Evolutionary conservation across 2,888 invertebrate species (phyloP), one percentile per base, ranked within the genome.

Genomic region (Netelia virgata): DNA sequence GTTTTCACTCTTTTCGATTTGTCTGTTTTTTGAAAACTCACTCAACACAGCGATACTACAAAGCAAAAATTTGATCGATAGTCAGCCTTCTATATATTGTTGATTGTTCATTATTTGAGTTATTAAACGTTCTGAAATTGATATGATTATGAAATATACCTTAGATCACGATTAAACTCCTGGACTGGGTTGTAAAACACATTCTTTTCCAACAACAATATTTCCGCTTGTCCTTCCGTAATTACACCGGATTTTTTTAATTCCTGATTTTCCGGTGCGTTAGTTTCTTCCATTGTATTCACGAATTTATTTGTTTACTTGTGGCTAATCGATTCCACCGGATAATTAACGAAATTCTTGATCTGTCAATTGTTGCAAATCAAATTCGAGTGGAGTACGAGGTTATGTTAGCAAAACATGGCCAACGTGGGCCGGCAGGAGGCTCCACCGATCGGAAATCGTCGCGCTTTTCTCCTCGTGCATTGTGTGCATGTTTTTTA

Each of bases 111-210:
- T 50, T 43, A 18, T 16, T 61, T 18, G 23, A 80, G 64, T 82
- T 83, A 83, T 89, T 88, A 61, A 89, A 70, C 28, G 1, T 82
- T 83, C 88, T 84, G 87, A 18, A 23, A 53, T 18, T 59, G 43
- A 14, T 59, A 14, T 59, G 23, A 23, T 36, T 36, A 36, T 36
- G 6, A 36, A 36, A 36, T 36, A 82, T 90, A 95, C 95, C 96
- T 97, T 70, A 99, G 94, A 94, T 99, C 99, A 86, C 99, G 95
- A 93, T 99, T 99, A 91, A 99, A 99, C 93, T 99, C 98, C 94
- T 99, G 99, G 0, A 99, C 99, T 0, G 99, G 98, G 94, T 99
- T 99, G 92, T 99, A 99, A 94, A 99, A 99, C 0, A 99, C 98
- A 91, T 97, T 96, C 53, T 96, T 96, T 63, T 95, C 94, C 41